Percentiles rank a stretch among this genome's conserved stretches.
Conservation (phyloP, 2,888 invertebrate genomes). For the Pandemis corylana region DNA sequence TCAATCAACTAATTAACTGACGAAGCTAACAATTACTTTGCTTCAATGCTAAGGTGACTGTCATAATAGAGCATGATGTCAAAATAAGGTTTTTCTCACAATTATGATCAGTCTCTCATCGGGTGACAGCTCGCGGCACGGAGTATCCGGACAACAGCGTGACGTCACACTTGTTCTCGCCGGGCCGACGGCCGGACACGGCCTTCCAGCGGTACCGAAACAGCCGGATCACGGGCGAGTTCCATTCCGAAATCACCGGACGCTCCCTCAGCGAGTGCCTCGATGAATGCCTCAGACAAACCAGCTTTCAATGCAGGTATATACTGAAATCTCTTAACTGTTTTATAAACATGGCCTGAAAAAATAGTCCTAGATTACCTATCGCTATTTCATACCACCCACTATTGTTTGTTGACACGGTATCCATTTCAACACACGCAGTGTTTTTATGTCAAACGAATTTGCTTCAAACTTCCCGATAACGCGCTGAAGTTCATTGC, state of each 20-base stretch:
- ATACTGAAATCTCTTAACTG: background rate
- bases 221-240: slow-evolving; percentile 93
- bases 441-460: slow-evolving; percentile 42
- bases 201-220: slow-evolving; percentile 95
- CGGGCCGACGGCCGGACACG: slow-evolving; percentile 93
- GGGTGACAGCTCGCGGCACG: slow-evolving; percentile 91
- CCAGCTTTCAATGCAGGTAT: slow-evolving; percentile 95
- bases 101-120: slow-evolving; percentile 84
- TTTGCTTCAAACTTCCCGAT: slow-evolving; percentile 38
- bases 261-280: slow-evolving; percentile 95
- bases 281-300: slow-evolving; percentile 94
- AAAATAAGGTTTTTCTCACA: slow-evolving; percentile 76
- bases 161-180: slow-evolving; percentile 93
- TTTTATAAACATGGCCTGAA: slow-evolving; percentile 10
- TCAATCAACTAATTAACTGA: slow-evolving; percentile 25
- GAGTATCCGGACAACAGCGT: slow-evolving; percentile 95
- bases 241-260: slow-evolving; percentile 95
- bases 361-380: slow-evolving; percentile 12
- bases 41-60: slow-evolving; percentile 30
- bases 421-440: slow-evolving; percentile 22
- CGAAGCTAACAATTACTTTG: slow-evolving; percentile 34
- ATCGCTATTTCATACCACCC: background rate
- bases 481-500: slow-evolving; percentile 50
- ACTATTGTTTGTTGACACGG: slow-evolving; percentile 1
- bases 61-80: slow-evolving; percentile 60